Conservation (phyloP, 2,888 invertebrate species). For the Plagiodera versicolora region DNA sequence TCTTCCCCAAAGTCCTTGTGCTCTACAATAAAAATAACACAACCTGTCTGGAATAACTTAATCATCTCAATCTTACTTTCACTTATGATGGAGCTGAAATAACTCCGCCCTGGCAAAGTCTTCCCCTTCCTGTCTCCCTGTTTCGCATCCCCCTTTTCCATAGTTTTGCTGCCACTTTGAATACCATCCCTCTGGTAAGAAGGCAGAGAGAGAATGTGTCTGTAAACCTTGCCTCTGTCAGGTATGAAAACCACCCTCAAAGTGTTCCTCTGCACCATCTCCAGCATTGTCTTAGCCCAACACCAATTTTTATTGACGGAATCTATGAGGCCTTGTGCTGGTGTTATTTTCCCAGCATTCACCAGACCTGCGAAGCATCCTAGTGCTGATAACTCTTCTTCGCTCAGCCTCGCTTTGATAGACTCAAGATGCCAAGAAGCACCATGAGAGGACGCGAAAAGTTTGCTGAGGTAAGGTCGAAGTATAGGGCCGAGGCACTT, state of each 20-base stretch:
- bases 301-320: conserved; percentile 64
- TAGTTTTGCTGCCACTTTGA: conserved; percentile 31
- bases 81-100: conserved; percentile 46
- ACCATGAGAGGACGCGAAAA: conserved; percentile 64
- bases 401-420: conserved; percentile 59
- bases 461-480: conserved; percentile 63
- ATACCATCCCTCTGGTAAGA: conserved; percentile 31
- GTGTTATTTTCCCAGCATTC: conserved; percentile 59
- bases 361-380: conserved; percentile 63
- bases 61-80: conserved; percentile 39
- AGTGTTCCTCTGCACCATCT: conserved; percentile 58
- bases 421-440: conserved; percentile 70
- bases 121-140: conserved; percentile 32
- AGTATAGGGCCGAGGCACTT: conserved; percentile 66
- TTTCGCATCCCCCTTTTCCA: conserved; percentile 21
- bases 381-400: conserved; percentile 63
- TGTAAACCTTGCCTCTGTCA: conserved; percentile 43
- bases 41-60: no score
- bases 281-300: conserved; percentile 68
- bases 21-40: conserved; percentile 28
- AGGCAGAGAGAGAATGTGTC: conserved; percentile 50
- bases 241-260: conserved; percentile 48
- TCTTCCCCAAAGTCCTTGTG: conserved; percentile 21
- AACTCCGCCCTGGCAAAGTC: conserved; percentile 47
- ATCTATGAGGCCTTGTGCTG: conserved; percentile 64